phyloP scores from a whole-genome alignment of 2,113 vertebrate species.

The Sisor rabdophorus region DNA sequence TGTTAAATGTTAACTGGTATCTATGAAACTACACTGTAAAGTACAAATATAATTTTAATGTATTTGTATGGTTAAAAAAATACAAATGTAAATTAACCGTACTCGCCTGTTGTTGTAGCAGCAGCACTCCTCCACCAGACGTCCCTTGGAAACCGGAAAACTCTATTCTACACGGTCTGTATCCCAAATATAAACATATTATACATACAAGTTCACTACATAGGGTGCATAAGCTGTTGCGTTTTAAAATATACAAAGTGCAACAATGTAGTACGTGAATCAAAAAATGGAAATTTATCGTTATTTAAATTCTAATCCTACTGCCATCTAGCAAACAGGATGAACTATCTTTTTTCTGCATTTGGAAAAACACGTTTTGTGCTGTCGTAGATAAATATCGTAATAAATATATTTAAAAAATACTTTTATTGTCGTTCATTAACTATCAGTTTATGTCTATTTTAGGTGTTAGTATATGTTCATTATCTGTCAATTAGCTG shows the following conservation, averaged over 20 bases:
- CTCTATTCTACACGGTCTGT: not conserved
- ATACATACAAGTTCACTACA: not conserved
- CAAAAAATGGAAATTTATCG: not conserved
- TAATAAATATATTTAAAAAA: too few relatives aligned
- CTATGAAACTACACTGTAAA: not conserved
- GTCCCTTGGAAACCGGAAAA: constrained; percentile 45
- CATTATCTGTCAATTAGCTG: too few relatives aligned
- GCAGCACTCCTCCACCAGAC: constrained; percentile 61
- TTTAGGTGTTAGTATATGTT: too few relatives aligned
- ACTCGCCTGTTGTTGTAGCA: constrained; percentile 70
- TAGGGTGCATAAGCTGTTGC: not conserved
- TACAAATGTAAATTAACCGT: constrained; percentile 34
- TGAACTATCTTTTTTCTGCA: not conserved
- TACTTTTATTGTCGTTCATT: too few relatives aligned
- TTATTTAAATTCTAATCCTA: not conserved
- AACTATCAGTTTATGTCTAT: too few relatives aligned
- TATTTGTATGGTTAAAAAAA: not conserved
- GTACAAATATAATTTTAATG: too few relatives aligned
- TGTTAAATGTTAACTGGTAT: not conserved
- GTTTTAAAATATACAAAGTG: not conserved
- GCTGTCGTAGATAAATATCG: too few relatives aligned
- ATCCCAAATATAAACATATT: not conserved
- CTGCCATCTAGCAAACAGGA: constrained; percentile 3
- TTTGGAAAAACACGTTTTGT: not conserved
- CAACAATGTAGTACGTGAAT: not conserved